These are phyloP conservation scores for Melangyna quadrimaculata DNA, from an alignment of 2,888 invertebrate genomes.

Conservation along the genomic window DNA sequence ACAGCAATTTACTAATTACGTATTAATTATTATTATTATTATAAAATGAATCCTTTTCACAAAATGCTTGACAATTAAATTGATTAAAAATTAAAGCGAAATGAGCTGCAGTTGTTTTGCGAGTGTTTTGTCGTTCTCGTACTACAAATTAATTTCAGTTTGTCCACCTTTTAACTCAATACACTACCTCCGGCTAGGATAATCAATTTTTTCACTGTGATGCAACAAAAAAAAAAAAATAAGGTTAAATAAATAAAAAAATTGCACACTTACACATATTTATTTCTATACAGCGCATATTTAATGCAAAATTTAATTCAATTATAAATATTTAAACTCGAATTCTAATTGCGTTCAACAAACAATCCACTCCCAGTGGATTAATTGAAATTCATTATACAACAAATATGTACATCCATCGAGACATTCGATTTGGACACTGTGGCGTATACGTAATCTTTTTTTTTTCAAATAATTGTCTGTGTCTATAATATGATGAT, in stretches of 20 bases:
- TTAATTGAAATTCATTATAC: constrained; percentile 48
- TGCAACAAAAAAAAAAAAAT: background rate
- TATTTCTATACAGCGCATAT: background rate
- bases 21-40: constrained; percentile 34
- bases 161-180: background rate
- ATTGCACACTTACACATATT: background rate
- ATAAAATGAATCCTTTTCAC: constrained; percentile 26
- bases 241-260: constrained; percentile 1
- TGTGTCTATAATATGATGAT: background rate
- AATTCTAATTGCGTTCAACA: constrained; percentile 49
- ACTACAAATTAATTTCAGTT: background rate
- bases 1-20: constrained; percentile 14
- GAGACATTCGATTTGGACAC: background rate
- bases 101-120: background rate
- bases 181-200: background rate
- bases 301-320: constrained; percentile 45
- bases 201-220: background rate
- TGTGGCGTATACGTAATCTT: constrained; percentile 37
- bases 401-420: too few species aligned
- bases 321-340: constrained; percentile 55
- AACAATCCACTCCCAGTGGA: constrained; percentile 6
- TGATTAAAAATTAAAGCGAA: constrained; percentile 33
- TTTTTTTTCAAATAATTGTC: background rate
- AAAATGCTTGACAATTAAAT: constrained; percentile 1
- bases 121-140: background rate